A percentile compares a stretch with the other conserved stretches of the same genome.
Evolutionary conservation across 2,797 vertebrate species (phyloP).

Genomic region (Xenentodon cancila): DNA sequence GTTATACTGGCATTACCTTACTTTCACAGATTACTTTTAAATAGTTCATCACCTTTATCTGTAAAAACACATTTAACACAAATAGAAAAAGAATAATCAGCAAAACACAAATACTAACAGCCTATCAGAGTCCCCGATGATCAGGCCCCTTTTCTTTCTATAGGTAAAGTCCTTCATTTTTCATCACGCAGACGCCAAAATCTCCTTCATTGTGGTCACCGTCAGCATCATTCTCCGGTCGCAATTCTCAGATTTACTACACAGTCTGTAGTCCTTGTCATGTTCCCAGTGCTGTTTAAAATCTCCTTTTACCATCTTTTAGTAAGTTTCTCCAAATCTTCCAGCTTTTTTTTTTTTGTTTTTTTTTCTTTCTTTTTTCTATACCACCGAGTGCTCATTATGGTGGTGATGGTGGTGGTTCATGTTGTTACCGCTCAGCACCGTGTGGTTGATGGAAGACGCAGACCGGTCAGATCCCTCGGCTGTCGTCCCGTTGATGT

Average conservation of each 20-base stretch:
- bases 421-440: constrained; percentile 81
- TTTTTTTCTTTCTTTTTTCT: constrained; percentile 9
- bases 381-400: constrained; percentile 97
- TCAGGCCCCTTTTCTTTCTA: constrained; percentile 49
- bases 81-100: constrained; percentile 50
- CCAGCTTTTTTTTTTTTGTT: constrained; percentile 48
- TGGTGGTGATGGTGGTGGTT: constrained; percentile 86
- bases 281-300: constrained; percentile 20
- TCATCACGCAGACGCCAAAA: constrained; percentile 22
- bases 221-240: neutral
- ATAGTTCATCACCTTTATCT: constrained; percentile 72
- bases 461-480: constrained; percentile 96
- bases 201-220: too few relatives aligned
- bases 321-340: constrained; percentile 24
- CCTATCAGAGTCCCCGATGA: constrained; percentile 60
- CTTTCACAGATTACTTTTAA: constrained; percentile 79
- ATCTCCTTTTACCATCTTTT: constrained; percentile 13
- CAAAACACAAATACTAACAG: constrained; percentile 65
- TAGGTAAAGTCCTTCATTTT: constrained; percentile 33
- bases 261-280: constrained; percentile 18
- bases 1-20: constrained; percentile 73
- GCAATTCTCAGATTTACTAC: constrained; percentile 11
- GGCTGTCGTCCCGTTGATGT: constrained; percentile 84
- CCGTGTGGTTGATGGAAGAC: constrained; percentile 95
- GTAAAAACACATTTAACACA: constrained; percentile 53